Evolutionary conservation across 2,797 vertebrate species (phyloP).

Genomic region (Austrolebias charrua): DNA sequence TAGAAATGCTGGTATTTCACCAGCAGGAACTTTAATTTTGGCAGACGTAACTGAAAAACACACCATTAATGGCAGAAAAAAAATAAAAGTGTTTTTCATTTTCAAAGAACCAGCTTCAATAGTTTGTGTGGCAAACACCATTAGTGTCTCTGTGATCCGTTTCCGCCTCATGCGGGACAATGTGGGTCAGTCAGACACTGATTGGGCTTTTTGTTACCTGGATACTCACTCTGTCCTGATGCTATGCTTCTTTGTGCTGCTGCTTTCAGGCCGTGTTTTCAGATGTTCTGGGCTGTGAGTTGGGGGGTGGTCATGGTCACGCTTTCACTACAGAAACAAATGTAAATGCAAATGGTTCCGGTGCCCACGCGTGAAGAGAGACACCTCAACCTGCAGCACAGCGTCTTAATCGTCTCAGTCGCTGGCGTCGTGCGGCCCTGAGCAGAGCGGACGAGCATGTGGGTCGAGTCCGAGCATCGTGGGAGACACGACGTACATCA

Average conservation of each 20-base stretch:
- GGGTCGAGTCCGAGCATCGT: constrained; percentile 39
- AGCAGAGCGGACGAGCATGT: constrained; percentile 32
- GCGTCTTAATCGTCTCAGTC: constrained; percentile 68
- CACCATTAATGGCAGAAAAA: background rate
- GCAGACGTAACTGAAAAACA: background rate
- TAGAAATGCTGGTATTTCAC: constrained; percentile 9
- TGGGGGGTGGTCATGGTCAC: constrained; percentile 41
- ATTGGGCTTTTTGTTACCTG: constrained; percentile 70
- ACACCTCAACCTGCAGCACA: constrained; percentile 45
- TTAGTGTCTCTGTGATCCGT: constrained; percentile 23
- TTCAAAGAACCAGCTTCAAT: background rate
- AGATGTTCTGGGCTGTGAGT: constrained; percentile 46
- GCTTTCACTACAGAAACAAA: constrained; percentile 26
- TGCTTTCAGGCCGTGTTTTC: constrained; percentile 67
- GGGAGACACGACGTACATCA: constrained; percentile 29
- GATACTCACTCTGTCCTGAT: constrained; percentile 64
- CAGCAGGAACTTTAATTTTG: background rate
- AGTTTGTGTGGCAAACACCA: constrained; percentile 11
- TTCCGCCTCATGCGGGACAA: constrained; percentile 24
- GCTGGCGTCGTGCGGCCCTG: constrained; percentile 29
- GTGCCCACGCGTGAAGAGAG: constrained; percentile 27
- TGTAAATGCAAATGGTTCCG: constrained; percentile 40
- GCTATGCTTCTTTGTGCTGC: constrained; percentile 36
- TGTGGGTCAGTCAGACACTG: constrained; percentile 47
- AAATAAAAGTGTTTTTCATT: background rate